These are phyloP conservation scores for Sesamia inferens DNA, from an alignment of 2,888 invertebrate genomes.

Conservation along the genomic window DNA sequence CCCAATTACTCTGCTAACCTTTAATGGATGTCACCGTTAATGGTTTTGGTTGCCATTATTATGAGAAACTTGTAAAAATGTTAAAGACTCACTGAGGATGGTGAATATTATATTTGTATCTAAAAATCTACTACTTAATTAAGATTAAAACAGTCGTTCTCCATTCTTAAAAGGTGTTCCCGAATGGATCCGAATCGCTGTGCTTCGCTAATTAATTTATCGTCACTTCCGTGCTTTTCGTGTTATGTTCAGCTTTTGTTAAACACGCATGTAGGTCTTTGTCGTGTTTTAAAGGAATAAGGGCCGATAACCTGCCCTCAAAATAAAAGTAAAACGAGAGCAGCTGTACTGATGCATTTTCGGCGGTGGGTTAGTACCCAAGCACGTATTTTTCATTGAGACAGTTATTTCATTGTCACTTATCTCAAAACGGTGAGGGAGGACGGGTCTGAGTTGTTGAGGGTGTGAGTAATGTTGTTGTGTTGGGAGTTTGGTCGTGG, in stretches of 20 bases:
- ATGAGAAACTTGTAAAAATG: background rate
- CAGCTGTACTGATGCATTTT: too few species aligned
- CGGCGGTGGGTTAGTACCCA: background rate
- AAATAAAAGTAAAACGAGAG: background rate
- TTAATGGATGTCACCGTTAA: background rate
- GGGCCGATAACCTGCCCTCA: background rate
- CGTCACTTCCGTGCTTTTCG: conserved; percentile 72
- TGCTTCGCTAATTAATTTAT: conserved; percentile 83
- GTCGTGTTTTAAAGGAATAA: conserved; percentile 16
- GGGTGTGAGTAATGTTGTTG: too few species aligned
- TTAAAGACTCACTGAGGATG: background rate
- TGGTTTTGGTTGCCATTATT: background rate
- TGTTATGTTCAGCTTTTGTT: conserved; percentile 67
- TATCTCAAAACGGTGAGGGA: background rate
- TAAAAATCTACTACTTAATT: background rate
- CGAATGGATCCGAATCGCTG: conserved; percentile 69
- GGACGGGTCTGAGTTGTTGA: too few species aligned
- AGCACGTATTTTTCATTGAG: background rate
- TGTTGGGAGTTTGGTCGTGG: too few species aligned
- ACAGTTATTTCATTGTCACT: background rate
- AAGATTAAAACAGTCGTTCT: conserved; percentile 18
- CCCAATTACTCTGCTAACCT: too few species aligned
- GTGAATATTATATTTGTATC: background rate
- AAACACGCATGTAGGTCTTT: conserved; percentile 57
- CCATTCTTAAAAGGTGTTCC: conserved; percentile 21